A percentile compares a stretch with the other conserved stretches of the same genome.
Evolutionary conservation across 2,797 vertebrate genomes (phyloP).

Genomic region (Eptatretus atami): DNA sequence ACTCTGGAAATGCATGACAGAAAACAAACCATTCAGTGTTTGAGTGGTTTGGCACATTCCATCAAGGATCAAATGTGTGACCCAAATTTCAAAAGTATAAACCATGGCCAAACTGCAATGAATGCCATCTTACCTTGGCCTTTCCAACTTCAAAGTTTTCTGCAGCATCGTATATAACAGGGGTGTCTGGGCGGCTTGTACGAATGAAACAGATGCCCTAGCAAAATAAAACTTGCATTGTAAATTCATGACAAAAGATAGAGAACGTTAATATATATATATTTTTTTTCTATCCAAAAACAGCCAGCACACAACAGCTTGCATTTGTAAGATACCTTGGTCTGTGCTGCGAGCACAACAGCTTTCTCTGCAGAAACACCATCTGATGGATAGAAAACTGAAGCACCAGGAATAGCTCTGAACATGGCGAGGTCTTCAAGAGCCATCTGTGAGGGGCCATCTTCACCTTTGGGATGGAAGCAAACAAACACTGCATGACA

Average conservation of each 20-base stretch:
- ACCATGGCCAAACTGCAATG: too few relatives aligned
- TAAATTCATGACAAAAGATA: too few relatives aligned
- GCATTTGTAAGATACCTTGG: constrained; percentile 16
- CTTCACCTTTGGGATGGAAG: constrained; percentile 20
- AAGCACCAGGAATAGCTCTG: constrained; percentile 36
- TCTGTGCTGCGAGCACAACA: constrained; percentile 32
- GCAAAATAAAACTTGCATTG: not conserved
- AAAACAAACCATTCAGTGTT: too few relatives aligned
- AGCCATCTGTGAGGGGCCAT: constrained; percentile 50
- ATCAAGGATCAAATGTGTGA: too few relatives aligned
- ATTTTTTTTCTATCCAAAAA: too few relatives aligned
- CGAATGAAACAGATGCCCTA: constrained; percentile 56
- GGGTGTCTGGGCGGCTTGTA: constrained; percentile 32
- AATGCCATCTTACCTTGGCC: constrained; percentile 26
- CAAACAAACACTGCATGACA: too few relatives aligned
- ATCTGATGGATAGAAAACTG: constrained; percentile 50
- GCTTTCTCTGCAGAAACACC: constrained; percentile 33
- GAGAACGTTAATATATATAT: too few relatives aligned
- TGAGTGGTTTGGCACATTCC: too few relatives aligned
- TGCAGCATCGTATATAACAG: constrained; percentile 23
- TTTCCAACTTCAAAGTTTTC: constrained; percentile 35
- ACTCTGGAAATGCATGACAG: too few relatives aligned
- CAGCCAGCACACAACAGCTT: too few relatives aligned
- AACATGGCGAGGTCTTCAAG: constrained; percentile 61
- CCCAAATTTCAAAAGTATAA: too few relatives aligned